Evolutionary conservation across 2,113 vertebrate genomes (phyloP), one percentile per base, ranked within the genome.

Genomic region (Rhea americana): DNA sequence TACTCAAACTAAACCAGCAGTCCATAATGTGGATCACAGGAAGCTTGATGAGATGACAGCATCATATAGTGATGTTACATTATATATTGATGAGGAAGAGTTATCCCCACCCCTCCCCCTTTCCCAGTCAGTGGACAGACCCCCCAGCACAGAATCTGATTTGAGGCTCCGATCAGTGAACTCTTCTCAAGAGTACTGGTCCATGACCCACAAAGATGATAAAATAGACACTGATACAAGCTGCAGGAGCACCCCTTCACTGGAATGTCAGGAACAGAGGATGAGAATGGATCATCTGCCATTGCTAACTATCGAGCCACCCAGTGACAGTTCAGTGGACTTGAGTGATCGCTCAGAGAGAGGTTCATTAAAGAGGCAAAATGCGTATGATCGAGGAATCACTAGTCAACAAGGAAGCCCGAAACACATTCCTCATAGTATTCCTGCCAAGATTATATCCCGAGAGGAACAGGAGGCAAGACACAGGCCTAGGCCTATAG

Each of bases 71-170:
- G 99, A 99, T 5, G 99, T 99, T 77, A 99, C 99, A 0, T 97
- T 99, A 76, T 99, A 99, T 96, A 99, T 99, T 1, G 99, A 99
- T 2, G 99, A 99, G 93, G 99, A 99, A 82, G 99, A 99, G 92
- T 95, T 99, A 59, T 99, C 99, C 2, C 99, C 99, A 0, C 99
- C 99, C 9, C 97, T 99, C 43, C 98, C 99, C 0, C 97, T 98
- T 16, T 97, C 98, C 7, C 99, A 99, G 82, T 97, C 98, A 0
- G 98, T 98, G n/a, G 98, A 99, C 63, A 97, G 98, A 59, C 98
- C 98, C 0, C 98, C 99, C 81, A 98, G 98, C 96, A 98, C 98
- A 0, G 99, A 99, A 83, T 98, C 98, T 0, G 99, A 99, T 93
- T 89, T 99, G 89, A 98, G 98, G 41, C 98, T 98, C 48, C 98